Evolutionary conservation across 2,888 invertebrate genomes (phyloP).

Genomic region (Brachylomia viminalis): DNA sequence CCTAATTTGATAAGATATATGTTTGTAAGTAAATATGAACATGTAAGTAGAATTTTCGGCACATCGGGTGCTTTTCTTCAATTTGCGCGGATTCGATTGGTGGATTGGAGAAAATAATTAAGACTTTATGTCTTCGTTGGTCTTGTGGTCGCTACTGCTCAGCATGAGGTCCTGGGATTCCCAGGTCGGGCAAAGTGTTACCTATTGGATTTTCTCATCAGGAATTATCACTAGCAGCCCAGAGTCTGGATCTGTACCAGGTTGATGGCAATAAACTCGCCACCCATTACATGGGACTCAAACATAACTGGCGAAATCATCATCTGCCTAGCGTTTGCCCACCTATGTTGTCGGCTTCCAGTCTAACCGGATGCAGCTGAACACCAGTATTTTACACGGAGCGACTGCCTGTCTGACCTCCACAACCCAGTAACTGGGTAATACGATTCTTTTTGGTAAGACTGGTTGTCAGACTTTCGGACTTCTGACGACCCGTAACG

Average conservation of each 20-base stretch:
- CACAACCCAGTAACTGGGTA: too few species aligned
- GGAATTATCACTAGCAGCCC: not conserved
- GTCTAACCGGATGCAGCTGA: too few species aligned
- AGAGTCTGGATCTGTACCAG: too few species aligned
- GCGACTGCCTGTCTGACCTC: too few species aligned
- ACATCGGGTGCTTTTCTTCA: not conserved
- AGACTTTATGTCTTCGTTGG: not conserved
- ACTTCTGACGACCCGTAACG: too few species aligned
- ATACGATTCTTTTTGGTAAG: too few species aligned
- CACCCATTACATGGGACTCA: not conserved
- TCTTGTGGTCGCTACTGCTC: not conserved
- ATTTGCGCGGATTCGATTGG: not conserved
- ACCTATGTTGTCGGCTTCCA: too few species aligned
- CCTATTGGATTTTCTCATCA: not conserved
- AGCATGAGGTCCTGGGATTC: not conserved
- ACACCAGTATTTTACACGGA: too few species aligned
- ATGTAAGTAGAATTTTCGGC: constrained; percentile 7
- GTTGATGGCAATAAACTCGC: not conserved
- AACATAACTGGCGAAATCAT: not conserved
- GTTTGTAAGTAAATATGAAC: constrained; percentile 24
- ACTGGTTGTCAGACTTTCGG: too few species aligned
- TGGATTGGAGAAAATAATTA: not conserved
- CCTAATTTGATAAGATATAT: constrained; percentile 26
- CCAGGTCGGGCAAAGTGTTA: not conserved
- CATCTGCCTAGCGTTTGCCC: too few species aligned